phyloP scores from a whole-genome alignment of 23 tunicate species.

The Halocynthia roretzi region DNA sequence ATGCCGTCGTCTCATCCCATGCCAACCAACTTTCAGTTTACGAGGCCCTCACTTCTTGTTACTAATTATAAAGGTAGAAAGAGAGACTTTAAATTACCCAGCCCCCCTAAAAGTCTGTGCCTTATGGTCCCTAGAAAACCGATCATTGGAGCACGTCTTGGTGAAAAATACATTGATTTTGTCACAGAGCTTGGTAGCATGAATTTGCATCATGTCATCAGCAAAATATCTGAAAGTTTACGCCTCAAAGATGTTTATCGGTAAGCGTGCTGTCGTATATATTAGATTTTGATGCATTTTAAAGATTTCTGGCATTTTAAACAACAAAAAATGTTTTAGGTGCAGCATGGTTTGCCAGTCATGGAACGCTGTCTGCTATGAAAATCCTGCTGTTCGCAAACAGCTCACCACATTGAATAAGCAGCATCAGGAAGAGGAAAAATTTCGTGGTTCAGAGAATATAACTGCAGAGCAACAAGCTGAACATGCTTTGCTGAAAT shows the following conservation, averaged over 20 bases:
- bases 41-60: background rate
- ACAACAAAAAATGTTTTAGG: background rate
- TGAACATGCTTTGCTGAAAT: constrained; percentile 14
- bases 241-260: constrained; percentile 10
- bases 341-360: constrained; percentile 16
- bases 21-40: constrained; percentile 1
- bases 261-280: background rate
- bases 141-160: background rate
- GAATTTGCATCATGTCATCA: constrained; percentile 15
- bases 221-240: background rate
- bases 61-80: background rate
- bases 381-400: constrained; percentile 2
- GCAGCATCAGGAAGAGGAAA: constrained; percentile 18
- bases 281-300: background rate
- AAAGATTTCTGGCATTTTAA: background rate
- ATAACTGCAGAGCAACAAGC: constrained; percentile 5
- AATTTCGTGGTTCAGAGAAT: constrained; percentile 13
- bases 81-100: background rate
- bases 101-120: background rate
- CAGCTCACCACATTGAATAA: constrained; percentile 14
- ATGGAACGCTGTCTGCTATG: background rate
- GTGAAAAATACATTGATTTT: constrained; percentile 10
- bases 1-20: background rate
- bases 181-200: background rate
- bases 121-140: background rate